phyloP scores from a whole-genome alignment of 2,888 invertebrate species.

The Blastobasis lacticolella region DNA sequence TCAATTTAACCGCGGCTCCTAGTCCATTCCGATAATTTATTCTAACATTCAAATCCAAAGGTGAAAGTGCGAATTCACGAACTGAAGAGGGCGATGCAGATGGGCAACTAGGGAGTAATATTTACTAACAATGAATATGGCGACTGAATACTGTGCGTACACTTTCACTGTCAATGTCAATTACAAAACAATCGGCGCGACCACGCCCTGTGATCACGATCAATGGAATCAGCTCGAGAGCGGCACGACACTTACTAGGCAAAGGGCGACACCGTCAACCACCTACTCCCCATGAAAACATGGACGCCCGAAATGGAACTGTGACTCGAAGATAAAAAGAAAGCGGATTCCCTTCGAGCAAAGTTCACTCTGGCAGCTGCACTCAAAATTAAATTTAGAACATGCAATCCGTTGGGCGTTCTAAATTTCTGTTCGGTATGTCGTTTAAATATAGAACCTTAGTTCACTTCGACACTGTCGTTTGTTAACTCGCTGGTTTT shows the following conservation, averaged over 20 bases:
- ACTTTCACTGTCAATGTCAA: constrained; percentile 57
- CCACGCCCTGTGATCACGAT: constrained; percentile 36
- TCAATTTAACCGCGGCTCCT: constrained; percentile 1
- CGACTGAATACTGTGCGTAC: constrained; percentile 43
- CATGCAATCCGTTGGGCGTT: constrained; percentile 65
- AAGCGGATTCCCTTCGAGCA: constrained; percentile 52
- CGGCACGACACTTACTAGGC: no score
- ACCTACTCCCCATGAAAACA: constrained; percentile 6
- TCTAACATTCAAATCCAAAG: constrained; percentile 28
- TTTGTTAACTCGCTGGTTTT: constrained; percentile 59
- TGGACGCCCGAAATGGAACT: constrained; percentile 9
- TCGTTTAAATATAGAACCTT: constrained; percentile 63
- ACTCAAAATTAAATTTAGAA: constrained; percentile 58
- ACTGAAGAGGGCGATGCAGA: no score
- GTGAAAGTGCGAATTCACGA: constrained; percentile 27
- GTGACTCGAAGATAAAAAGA: constrained; percentile 17
- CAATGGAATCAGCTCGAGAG: constrained; percentile 2
- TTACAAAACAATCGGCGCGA: constrained; percentile 39
- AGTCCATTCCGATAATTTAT: constrained; percentile 19
- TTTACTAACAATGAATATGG: constrained; percentile 10
- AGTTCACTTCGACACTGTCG: constrained; percentile 67
- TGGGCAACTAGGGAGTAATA: no score
- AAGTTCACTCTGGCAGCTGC: constrained; percentile 69
- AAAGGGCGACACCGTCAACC: neutral
- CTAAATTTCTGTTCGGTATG: constrained; percentile 69